These are phyloP conservation scores for Tenthredo amoena DNA, from an alignment of 2,888 invertebrate species.

Conservation along the genomic window DNA sequence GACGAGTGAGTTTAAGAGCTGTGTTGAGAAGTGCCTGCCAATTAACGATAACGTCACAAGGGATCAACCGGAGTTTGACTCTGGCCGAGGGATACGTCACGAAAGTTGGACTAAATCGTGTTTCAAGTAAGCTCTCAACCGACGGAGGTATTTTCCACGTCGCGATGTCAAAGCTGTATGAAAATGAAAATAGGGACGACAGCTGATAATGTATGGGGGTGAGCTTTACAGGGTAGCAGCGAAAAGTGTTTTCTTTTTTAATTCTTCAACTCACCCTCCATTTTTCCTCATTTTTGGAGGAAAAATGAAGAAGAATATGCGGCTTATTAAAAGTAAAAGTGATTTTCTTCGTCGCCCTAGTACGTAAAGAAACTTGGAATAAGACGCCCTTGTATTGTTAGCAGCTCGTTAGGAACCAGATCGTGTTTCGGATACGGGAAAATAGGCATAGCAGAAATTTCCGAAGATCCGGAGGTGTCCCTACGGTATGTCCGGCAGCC, in stretches of 20 bases:
- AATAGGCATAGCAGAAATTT: conserved; percentile 70
- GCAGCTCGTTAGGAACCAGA: not conserved
- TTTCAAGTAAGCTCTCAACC: not conserved
- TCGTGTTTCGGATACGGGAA: conserved; percentile 59
- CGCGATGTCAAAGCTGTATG: not conserved
- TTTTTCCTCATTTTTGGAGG: not conserved
- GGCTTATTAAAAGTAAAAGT: not conserved
- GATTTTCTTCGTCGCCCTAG: not conserved
- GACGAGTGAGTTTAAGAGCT: conserved; percentile 63
- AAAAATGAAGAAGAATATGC: not conserved
- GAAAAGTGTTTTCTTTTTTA: not conserved
- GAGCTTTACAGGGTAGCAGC: not conserved
- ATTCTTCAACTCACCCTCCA: not conserved
- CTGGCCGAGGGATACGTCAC: conserved; percentile 33
- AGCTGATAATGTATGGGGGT: not conserved
- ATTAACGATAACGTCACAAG: conserved; percentile 64
- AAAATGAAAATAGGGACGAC: not conserved
- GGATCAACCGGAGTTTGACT: conserved; percentile 54
- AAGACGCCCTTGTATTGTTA: not conserved
- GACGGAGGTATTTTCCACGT: not conserved
- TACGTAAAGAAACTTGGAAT: not conserved
- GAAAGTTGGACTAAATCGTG: conserved; percentile 11
- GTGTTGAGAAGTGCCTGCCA: conserved; percentile 68
- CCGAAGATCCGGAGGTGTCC: conserved; percentile 67
- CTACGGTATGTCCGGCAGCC: conserved; percentile 69